These are phyloP conservation scores for Sesamia nonagrioides DNA, from an alignment of 1,140 invertebrate genomes.

Conservation along the genomic window DNA sequence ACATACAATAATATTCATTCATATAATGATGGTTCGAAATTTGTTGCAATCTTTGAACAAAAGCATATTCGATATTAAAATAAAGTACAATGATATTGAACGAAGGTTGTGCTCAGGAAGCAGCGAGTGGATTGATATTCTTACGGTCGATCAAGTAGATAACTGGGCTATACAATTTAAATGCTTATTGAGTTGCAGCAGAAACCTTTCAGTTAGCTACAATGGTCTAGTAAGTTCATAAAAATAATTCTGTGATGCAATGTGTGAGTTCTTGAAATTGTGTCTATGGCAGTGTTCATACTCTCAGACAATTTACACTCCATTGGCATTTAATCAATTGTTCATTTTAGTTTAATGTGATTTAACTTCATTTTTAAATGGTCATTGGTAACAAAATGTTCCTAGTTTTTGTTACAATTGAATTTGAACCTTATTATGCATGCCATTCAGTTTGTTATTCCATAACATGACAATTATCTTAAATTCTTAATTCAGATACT, in stretches of 20 bases:
- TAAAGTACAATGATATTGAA: background rate
- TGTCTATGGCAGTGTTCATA: no score
- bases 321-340: no score
- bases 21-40: background rate
- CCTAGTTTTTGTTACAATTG: no score
- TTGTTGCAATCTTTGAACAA: background rate
- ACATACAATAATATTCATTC: background rate
- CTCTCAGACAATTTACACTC: no score
- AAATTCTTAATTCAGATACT: no score
- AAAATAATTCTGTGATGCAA: background rate
- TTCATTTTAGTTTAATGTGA: no score
- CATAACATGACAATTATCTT: no score
- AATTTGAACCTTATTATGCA: background rate
- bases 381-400: no score
- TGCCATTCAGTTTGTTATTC: background rate
- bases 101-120: background rate
- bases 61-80: background rate
- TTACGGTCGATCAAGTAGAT: background rate
- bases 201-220: background rate
- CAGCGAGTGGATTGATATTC: background rate
- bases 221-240: background rate
- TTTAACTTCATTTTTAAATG: no score
- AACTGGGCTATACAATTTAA: conserved; percentile 1
- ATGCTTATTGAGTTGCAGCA: background rate
- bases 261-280: background rate